Conservation (phyloP, 2,888 invertebrate species). For the Athalia cordata region DNA sequence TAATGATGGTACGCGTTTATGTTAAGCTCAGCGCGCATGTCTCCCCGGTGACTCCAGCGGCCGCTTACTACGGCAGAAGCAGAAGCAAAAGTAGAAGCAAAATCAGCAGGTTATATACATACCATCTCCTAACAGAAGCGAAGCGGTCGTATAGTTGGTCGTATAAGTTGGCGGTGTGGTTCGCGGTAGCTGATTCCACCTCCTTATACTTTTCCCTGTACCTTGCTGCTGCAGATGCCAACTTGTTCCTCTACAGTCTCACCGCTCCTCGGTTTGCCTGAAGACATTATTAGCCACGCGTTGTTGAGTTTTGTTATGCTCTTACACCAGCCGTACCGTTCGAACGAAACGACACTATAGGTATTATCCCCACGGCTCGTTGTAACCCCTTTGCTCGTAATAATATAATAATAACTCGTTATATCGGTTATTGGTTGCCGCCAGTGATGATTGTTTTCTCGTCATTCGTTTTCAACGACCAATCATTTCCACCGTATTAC, state of each 20-base stretch:
- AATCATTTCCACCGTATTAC: background rate
- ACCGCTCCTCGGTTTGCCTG: conserved; percentile 49
- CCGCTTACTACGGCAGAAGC: conserved; percentile 54
- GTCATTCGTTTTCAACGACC: background rate
- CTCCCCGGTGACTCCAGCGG: conserved; percentile 29
- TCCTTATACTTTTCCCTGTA: conserved; percentile 16
- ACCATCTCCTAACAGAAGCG: conserved; percentile 63
- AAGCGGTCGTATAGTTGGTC: conserved; percentile 43
- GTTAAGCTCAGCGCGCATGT: conserved; percentile 52
- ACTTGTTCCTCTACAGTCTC: conserved; percentile 24
- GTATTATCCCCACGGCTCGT: conserved; percentile 14
- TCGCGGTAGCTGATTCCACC: conserved; percentile 23
- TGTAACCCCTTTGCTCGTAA: conserved; percentile 46
- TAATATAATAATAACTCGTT: conserved; percentile 55
- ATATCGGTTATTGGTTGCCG: conserved; percentile 53
- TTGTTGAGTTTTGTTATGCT: conserved; percentile 53
- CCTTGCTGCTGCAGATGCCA: background rate
- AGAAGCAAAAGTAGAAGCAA: conserved; percentile 53
- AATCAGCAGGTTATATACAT: background rate
- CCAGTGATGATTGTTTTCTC: background rate
- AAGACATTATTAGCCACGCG: conserved; percentile 60
- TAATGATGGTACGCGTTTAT: conserved; percentile 67
- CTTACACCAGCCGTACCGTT: conserved; percentile 42
- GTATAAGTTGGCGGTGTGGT: conserved; percentile 39
- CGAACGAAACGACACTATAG: conserved; percentile 42